Conservation (phyloP, 2,888 invertebrate species). For the Microctonus aethiopoides region DNA sequence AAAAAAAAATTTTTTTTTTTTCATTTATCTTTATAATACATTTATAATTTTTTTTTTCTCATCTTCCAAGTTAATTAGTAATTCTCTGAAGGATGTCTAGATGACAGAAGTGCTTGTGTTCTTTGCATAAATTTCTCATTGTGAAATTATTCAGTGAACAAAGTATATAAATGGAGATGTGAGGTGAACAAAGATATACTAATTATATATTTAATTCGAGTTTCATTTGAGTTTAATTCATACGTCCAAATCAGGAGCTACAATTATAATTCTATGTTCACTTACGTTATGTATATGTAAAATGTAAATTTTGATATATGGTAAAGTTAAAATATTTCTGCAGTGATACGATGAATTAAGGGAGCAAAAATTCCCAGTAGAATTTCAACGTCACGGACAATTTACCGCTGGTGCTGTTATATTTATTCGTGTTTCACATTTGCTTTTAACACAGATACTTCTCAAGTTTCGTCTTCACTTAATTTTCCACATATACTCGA, state of each 20-base stretch:
- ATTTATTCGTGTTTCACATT: conserved; percentile 35
- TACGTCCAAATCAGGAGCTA: neutral
- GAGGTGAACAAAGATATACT: too few relatives aligned
- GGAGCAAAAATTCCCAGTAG: neutral
- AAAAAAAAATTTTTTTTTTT: too few relatives aligned
- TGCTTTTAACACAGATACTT: neutral
- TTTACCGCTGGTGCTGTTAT: conserved; percentile 32
- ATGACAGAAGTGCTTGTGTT: neutral
- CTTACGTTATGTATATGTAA: neutral
- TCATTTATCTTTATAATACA: too few relatives aligned
- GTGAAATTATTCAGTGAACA: neutral
- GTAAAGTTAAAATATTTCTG: neutral
- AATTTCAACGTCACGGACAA: conserved; percentile 26
- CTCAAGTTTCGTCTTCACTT: neutral
- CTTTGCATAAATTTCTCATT: neutral
- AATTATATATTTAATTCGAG: neutral
- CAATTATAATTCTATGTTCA: neutral
- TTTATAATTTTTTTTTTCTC: too few relatives aligned
- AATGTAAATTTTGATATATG: neutral
- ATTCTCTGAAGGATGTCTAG: conserved; percentile 20
- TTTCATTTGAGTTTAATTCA: neutral
- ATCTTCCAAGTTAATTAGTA: neutral
- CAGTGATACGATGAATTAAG: too few relatives aligned
- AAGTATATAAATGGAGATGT: too few relatives aligned
- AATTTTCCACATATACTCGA: neutral